phyloP scores from a whole-genome alignment of 2,888 invertebrate genomes.

The Bhutanitis thaidina region DNA sequence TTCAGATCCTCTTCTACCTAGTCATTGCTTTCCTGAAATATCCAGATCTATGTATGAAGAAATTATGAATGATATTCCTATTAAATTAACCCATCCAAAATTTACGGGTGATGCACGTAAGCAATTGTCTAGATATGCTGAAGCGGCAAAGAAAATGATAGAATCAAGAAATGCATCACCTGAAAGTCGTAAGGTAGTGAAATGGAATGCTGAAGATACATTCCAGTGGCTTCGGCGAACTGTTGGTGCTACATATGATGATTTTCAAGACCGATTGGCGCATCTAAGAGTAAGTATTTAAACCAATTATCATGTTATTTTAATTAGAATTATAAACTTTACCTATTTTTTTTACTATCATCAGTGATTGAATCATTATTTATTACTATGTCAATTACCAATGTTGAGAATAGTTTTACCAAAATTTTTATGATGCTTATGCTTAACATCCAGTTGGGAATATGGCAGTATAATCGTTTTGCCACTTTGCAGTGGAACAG shows the following conservation, averaged over 20 bases:
- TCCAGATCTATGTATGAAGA: conserved; percentile 97
- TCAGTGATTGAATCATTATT: too few relatives aligned
- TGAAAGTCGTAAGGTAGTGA: conserved; percentile 97
- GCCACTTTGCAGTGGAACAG: too few relatives aligned
- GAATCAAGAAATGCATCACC: conserved; percentile 95
- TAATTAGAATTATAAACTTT: too few relatives aligned
- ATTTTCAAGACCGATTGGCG: conserved; percentile 92
- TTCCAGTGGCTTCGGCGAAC: conserved; percentile 97
- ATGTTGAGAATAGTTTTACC: too few relatives aligned
- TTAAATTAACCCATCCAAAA: conserved; percentile 96
- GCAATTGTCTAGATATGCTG: conserved; percentile 95
- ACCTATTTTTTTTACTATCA: too few relatives aligned
- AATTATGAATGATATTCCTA: conserved; percentile 98
- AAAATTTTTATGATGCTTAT: too few relatives aligned
- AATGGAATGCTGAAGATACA: conserved; percentile 99
- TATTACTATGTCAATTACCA: too few relatives aligned
- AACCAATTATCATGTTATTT: not conserved
- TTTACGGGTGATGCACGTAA: conserved; percentile 97
- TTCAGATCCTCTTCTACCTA: conserved; percentile 93
- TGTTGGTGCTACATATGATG: conserved; percentile 95
- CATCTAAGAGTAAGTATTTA: conserved; percentile 84
- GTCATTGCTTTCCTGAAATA: conserved; percentile 94
- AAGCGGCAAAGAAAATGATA: conserved; percentile 98
- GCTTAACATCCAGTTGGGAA: too few relatives aligned
- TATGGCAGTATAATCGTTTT: too few relatives aligned